A percentile compares a stretch with the other conserved stretches of the same genome.
These are phyloP conservation scores for Noctua pronuba DNA, from an alignment of 2,888 invertebrate species.

Conservation along the genomic window DNA sequence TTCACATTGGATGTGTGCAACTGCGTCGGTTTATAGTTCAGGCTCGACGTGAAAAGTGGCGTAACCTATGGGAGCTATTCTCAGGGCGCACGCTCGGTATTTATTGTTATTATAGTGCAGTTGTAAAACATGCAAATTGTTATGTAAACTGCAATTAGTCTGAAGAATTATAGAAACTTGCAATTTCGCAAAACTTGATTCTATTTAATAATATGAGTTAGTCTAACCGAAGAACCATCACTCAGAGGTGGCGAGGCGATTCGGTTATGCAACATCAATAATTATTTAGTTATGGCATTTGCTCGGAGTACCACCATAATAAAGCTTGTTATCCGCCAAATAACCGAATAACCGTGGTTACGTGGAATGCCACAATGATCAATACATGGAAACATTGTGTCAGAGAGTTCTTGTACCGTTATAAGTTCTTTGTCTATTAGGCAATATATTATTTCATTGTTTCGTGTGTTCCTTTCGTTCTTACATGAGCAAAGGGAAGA, in stretches of 20 bases:
- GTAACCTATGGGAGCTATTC: conserved; percentile 52
- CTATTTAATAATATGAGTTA: conserved; percentile 29
- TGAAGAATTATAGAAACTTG: conserved; percentile 39
- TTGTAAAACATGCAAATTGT: conserved; percentile 39
- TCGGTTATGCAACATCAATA: conserved; percentile 51
- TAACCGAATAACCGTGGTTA: conserved; percentile 45
- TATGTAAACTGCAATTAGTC: conserved; percentile 42
- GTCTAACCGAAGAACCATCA: conserved; percentile 33
- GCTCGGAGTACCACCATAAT: conserved; percentile 36
- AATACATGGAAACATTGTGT: conserved; percentile 73
- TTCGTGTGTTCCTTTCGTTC: conserved; percentile 74
- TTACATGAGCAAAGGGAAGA: conserved; percentile 77
- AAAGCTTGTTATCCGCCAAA: conserved; percentile 49
- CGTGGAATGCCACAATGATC: conserved; percentile 63
- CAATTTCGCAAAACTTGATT: conserved; percentile 40
- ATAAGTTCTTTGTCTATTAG: conserved; percentile 71
- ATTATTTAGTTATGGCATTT: conserved; percentile 56
- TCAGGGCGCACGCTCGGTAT: conserved; percentile 39
- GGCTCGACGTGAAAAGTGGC: conserved; percentile 52
- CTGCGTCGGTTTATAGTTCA: conserved; percentile 56
- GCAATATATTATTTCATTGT: conserved; percentile 86
- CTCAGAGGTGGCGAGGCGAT: conserved; percentile 16
- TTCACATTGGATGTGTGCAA: conserved; percentile 44
- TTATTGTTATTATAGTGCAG: conserved; percentile 40
- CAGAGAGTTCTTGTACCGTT: conserved; percentile 66